Evolutionary conservation across 2,888 invertebrate species (phyloP).

Genomic region (Diaprepes abbreviatus): DNA sequence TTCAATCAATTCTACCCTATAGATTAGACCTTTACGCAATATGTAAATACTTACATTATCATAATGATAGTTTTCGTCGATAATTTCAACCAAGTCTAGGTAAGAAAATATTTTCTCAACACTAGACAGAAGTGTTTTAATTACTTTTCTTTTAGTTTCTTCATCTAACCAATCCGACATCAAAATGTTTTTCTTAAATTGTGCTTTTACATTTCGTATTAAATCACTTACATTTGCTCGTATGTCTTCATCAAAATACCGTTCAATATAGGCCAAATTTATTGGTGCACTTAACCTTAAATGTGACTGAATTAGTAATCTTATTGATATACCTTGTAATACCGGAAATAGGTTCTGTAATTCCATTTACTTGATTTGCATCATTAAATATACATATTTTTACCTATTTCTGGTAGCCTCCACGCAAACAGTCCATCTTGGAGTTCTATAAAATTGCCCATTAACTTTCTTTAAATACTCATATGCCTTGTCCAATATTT

Average conservation of each 20-base stretch:
- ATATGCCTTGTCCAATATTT: slow-evolving; percentile 56
- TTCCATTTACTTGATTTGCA: too few species aligned
- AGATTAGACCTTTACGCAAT: too few species aligned
- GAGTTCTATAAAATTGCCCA: slow-evolving; percentile 52
- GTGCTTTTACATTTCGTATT: slow-evolving; percentile 61
- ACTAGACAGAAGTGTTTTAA: slow-evolving; percentile 60
- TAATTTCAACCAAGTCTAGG: slow-evolving; percentile 53
- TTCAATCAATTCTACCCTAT: too few species aligned
- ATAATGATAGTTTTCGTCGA: slow-evolving; percentile 54
- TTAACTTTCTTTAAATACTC: slow-evolving; percentile 57
- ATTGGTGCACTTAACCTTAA: slow-evolving; percentile 46
- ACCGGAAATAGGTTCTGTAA: too few species aligned
- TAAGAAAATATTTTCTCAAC: slow-evolving; percentile 60
- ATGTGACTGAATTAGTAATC: too few species aligned
- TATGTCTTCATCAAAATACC: slow-evolving; percentile 59
- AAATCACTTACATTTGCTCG: slow-evolving; percentile 58
- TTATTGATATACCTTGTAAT: too few species aligned
- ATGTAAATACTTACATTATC: slow-evolving; percentile 54
- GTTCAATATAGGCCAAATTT: slow-evolving; percentile 60
- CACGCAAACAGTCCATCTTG: slow-evolving; percentile 58
- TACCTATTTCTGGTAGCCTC: slow-evolving; percentile 56
- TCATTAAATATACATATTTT: slow-evolving; percentile 41
- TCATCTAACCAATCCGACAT: slow-evolving; percentile 63
- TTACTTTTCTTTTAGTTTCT: slow-evolving; percentile 59
- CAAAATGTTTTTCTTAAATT: slow-evolving; percentile 59